A percentile compares a stretch with the other conserved stretches of the same genome.
These are phyloP conservation scores for Toxostoma redivivum DNA, from an alignment of 2,113 vertebrate species.

Conservation along the genomic window DNA sequence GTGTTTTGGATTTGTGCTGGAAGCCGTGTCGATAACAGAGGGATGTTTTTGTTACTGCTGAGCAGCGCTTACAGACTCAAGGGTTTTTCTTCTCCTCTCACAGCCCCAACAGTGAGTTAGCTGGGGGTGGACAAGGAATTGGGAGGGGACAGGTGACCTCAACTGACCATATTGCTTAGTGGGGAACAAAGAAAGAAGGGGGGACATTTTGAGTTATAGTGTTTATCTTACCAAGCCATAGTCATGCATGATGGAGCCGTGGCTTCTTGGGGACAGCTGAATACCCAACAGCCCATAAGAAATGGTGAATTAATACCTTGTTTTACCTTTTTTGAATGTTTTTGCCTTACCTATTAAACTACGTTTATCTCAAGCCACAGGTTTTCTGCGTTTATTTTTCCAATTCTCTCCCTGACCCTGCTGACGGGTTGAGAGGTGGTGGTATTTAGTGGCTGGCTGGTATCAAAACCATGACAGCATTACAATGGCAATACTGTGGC, in stretches of 20 bases:
- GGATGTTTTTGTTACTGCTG: neutral
- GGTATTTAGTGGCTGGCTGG: neutral
- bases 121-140: neutral
- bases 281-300: neutral
- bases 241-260: rapidly evolving
- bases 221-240: neutral
- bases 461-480: neutral
- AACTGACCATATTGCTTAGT: neutral
- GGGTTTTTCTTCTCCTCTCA: neutral
- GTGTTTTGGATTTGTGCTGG: neutral
- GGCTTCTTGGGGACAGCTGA: neutral
- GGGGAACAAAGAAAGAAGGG: neutral
- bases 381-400: neutral
- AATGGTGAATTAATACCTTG: neutral
- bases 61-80: neutral
- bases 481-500: neutral
- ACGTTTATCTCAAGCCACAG: neutral
- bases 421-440: neutral
- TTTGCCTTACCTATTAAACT: neutral
- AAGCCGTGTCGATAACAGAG: neutral
- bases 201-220: rapidly evolving
- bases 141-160: neutral
- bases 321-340: neutral
- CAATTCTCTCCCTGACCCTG: neutral
- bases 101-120: rapidly evolving